phyloP scores from a whole-genome alignment of 2,888 invertebrate species.

The Xestia ashworthii region DNA sequence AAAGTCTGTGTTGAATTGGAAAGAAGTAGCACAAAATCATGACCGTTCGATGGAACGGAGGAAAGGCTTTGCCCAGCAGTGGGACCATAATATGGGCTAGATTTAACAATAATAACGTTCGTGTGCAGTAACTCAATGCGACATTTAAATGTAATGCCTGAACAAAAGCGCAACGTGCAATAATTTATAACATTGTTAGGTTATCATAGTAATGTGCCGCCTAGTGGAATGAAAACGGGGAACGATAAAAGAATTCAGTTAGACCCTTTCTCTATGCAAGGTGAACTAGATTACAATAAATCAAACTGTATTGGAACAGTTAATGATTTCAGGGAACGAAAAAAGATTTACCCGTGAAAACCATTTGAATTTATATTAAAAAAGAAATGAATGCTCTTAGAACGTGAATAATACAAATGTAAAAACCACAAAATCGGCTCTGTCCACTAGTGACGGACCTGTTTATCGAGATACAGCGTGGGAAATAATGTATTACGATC shows the following conservation, averaged over 20 bases:
- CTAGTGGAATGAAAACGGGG: neutral
- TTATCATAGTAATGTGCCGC: neutral
- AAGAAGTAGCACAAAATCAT: too few species aligned
- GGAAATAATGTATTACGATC: slow-evolving; percentile 72
- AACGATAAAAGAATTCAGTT: neutral
- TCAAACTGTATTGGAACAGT: neutral
- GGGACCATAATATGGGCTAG: too few species aligned
- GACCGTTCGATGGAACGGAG: too few species aligned
- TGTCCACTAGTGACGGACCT: slow-evolving; percentile 27
- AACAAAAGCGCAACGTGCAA: neutral
- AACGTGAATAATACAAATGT: slow-evolving; percentile 7
- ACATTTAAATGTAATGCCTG: neutral
- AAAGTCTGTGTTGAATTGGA: neutral
- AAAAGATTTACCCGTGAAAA: neutral
- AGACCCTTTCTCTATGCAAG: neutral
- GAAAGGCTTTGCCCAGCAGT: too few species aligned
- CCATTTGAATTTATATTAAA: neutral
- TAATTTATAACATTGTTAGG: neutral
- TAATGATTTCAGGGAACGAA: neutral
- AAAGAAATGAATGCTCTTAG: neutral
- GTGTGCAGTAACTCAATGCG: neutral
- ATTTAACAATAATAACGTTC: neutral
- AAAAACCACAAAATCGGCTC: slow-evolving; percentile 7
- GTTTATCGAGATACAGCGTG: slow-evolving; percentile 69
- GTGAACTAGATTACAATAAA: neutral